Evolutionary conservation across 1,140 invertebrate genomes (phyloP).

Genomic region (Saccostrea cuccullata): DNA sequence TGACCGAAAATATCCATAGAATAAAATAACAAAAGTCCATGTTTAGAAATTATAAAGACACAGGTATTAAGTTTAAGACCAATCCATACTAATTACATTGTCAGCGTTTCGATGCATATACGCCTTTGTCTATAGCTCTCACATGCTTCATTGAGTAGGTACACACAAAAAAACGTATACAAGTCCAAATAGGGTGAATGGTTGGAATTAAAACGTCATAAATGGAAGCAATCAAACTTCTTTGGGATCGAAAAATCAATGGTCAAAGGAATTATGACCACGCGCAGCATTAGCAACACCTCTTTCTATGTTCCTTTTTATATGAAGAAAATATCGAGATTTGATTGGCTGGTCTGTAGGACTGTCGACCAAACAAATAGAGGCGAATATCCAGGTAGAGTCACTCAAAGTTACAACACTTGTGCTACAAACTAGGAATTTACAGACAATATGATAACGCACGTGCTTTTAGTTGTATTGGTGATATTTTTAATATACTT

Average conservation of each 20-base stretch:
- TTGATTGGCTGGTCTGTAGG: not conserved
- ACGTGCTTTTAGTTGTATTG: slow-evolving; percentile 35
- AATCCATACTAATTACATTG: not conserved
- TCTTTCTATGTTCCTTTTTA: not conserved
- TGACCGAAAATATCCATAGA: slow-evolving; percentile 9
- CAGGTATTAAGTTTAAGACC: not conserved
- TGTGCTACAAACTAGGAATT: slow-evolving; percentile 30
- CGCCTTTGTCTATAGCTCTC: not conserved
- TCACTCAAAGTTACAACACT: slow-evolving; percentile 26
- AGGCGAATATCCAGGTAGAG: slow-evolving; percentile 5
- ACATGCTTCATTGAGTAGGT: not conserved
- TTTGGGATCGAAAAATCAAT: slow-evolving; percentile 29
- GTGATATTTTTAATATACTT: slow-evolving; percentile 18
- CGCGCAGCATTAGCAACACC: slow-evolving; percentile 25
- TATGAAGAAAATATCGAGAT: not conserved
- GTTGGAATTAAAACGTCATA: not conserved
- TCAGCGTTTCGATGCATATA: not conserved
- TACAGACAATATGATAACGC: slow-evolving; percentile 34
- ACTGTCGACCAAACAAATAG: not conserved
- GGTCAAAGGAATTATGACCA: slow-evolving; percentile 11
- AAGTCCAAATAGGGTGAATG: not conserved
- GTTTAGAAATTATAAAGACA: not conserved
- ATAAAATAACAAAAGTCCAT: slow-evolving; percentile 4
- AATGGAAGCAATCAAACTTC: not conserved
- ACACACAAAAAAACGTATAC: not conserved